Evolutionary conservation across 2,797 vertebrate species (phyloP).

Genomic region (Perdix hodgsoniae): DNA sequence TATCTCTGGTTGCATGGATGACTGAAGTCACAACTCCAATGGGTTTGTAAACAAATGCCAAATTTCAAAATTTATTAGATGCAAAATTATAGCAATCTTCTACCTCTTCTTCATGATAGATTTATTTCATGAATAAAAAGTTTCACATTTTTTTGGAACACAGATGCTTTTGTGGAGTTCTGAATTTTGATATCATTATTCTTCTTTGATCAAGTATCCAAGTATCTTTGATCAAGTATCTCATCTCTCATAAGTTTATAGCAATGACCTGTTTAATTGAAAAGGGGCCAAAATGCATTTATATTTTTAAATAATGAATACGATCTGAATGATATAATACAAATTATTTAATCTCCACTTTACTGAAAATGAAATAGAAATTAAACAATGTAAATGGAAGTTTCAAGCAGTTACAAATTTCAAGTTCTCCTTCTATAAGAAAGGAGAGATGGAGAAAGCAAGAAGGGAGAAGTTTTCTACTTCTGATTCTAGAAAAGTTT

Average conservation of each 20-base stretch:
- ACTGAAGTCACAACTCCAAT: constrained; percentile 3
- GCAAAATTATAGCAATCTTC: background rate
- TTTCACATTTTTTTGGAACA: background rate
- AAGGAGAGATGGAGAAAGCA: rapidly evolving
- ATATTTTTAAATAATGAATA: background rate
- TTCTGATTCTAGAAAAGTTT: background rate
- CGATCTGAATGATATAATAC: background rate
- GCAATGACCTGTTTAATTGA: background rate
- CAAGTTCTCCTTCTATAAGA: background rate
- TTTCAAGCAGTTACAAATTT: background rate
- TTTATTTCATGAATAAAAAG: background rate
- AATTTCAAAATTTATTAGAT: background rate
- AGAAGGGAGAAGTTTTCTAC: background rate
- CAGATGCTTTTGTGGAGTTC: background rate
- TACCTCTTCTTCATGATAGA: background rate
- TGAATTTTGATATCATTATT: background rate
- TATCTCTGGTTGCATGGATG: background rate
- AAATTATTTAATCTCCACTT: background rate
- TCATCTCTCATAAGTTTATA: background rate
- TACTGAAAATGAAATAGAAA: background rate
- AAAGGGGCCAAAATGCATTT: background rate
- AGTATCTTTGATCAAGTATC: rapidly evolving
- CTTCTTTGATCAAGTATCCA: background rate
- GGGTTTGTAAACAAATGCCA: background rate
- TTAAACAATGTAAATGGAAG: background rate